These are phyloP conservation scores for Pseudochirops cupreus DNA, from an alignment of 2,797 vertebrate species.

Conservation along the genomic window DNA sequence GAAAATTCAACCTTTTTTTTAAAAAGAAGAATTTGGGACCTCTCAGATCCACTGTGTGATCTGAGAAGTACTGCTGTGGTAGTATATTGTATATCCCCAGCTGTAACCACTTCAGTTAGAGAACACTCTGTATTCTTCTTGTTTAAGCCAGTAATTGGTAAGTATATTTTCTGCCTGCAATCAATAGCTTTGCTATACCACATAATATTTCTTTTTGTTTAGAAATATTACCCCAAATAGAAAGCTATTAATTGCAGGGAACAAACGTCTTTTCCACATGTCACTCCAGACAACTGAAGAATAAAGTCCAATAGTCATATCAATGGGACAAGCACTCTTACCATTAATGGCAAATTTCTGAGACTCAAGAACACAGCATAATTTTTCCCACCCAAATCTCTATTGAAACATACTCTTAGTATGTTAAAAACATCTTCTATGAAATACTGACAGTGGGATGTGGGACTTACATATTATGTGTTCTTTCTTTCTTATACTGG, in stretches of 20 bases:
- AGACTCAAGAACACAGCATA: slow-evolving; percentile 45
- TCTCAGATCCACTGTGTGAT: slow-evolving; percentile 56
- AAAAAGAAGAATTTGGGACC: slow-evolving; percentile 73
- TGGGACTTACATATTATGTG: neutral
- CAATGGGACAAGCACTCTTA: slow-evolving; percentile 57
- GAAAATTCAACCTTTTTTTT: slow-evolving; percentile 71
- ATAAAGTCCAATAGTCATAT: slow-evolving; percentile 61
- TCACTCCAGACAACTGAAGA: slow-evolving; percentile 68
- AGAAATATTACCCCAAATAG: slow-evolving; percentile 75
- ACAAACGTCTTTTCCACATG: slow-evolving; percentile 73
- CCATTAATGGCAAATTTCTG: slow-evolving; percentile 56
- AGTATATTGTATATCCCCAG: slow-evolving; percentile 67
- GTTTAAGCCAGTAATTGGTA: slow-evolving; percentile 78
- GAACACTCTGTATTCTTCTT: slow-evolving; percentile 72
- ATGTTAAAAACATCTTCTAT: slow-evolving; percentile 21
- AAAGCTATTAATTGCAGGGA: slow-evolving; percentile 77
- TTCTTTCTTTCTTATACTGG: neutral
- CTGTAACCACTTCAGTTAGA: slow-evolving; percentile 78
- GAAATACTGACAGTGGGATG: slow-evolving; percentile 13
- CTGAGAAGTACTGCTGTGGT: slow-evolving; percentile 48
- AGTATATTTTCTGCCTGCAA: slow-evolving; percentile 81
- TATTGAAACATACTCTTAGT: neutral
- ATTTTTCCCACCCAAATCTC: slow-evolving; percentile 50
- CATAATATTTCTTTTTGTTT: slow-evolving; percentile 78
- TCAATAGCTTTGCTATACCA: slow-evolving; percentile 82